These are phyloP conservation scores for Gymnocephalus cernua DNA, from an alignment of 2,113 vertebrate genomes.

Conservation along the genomic window DNA sequence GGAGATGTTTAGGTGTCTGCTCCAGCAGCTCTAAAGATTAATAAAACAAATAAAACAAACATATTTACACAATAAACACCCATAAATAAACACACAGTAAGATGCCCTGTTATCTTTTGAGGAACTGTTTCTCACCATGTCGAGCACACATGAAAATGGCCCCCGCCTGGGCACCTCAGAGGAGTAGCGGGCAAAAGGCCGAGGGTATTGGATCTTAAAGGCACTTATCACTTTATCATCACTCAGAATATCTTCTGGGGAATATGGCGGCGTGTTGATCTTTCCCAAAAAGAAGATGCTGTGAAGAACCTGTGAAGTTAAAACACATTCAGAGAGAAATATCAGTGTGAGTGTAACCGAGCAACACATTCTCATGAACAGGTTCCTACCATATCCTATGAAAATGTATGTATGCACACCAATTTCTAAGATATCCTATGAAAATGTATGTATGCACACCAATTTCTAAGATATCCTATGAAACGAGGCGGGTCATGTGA, in stretches of 20 bases:
- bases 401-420: no score
- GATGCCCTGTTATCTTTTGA: neutral
- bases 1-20: neutral
- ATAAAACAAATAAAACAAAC: no score
- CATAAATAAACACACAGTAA: no score
- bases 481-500: no score
- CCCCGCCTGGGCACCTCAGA: conserved; percentile 24
- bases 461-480: no score
- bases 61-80: no score
- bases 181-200: neutral
- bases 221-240: rapidly evolving
- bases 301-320: conserved; percentile 42
- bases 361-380: no score
- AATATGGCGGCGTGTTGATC: rapidly evolving
- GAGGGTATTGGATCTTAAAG: rapidly evolving
- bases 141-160: conserved; percentile 51
- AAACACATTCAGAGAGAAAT: neutral
- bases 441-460: no score
- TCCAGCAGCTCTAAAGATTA: no score
- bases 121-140: conserved; percentile 46
- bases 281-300: conserved; percentile 48
- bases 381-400: no score
- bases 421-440: no score
- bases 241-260: rapidly evolving
- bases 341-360: no score